These are phyloP conservation scores for Isichthys henryi DNA, from an alignment of 2,113 vertebrate species.

Conservation along the genomic window DNA sequence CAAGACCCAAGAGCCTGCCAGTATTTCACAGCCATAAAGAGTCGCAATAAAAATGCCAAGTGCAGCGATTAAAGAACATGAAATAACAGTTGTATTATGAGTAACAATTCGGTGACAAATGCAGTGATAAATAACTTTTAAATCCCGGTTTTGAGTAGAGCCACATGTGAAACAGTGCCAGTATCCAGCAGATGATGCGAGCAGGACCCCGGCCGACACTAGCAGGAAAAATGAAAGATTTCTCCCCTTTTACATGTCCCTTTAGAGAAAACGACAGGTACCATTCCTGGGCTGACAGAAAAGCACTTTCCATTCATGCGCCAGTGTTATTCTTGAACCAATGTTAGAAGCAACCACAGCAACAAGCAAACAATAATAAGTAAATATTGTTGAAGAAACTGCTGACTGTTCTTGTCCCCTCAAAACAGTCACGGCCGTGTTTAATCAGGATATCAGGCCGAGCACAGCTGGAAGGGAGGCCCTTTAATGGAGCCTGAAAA, in stretches of 20 bases:
- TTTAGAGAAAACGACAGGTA: background rate
- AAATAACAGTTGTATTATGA: background rate
- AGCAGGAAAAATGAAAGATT: background rate
- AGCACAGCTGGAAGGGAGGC: background rate
- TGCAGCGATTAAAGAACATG: background rate
- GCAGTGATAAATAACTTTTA: background rate
- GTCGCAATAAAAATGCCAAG: slow-evolving; percentile 13
- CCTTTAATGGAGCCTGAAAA: background rate
- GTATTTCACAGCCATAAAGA: slow-evolving; percentile 10
- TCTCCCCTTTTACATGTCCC: background rate
- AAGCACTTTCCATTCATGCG: background rate
- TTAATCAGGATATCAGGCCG: background rate
- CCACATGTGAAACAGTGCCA: background rate
- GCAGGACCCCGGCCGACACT: background rate
- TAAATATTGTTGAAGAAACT: background rate
- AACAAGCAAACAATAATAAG: background rate
- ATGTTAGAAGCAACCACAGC: background rate
- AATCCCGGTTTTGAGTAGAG: background rate
- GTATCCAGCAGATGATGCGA: background rate
- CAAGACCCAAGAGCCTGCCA: background rate
- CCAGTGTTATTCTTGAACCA: background rate
- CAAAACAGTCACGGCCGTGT: background rate
- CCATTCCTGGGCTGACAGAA: background rate
- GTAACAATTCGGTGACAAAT: slow-evolving; percentile 9
- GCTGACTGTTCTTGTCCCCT: background rate